Base-by-base conservation (phyloP, 2,113 vertebrate genomes). In the Puffinus mauretanicus region DNA sequence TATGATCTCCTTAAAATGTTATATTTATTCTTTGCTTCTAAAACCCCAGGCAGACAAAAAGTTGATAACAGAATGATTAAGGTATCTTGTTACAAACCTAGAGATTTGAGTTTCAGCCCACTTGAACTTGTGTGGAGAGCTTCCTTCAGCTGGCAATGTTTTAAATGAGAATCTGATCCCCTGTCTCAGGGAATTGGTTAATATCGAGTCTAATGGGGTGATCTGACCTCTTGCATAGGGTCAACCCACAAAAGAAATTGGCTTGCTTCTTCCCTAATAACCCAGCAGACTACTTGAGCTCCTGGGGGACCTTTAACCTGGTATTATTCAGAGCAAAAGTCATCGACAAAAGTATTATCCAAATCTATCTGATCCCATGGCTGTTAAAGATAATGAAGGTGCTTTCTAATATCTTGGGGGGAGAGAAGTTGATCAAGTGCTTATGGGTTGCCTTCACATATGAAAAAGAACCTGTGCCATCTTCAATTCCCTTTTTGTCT, bases 11-110 rank as follows among this genome's bases (percentile, higher is more conserved):
- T 96, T 76, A 72, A 89, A 93, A 82, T 76, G 29, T 76, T 88
- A 40, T 81, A 86, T 96, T 92, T 95, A 93, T 92, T 82, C 24
- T 91, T 96, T 86, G 93, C 61, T 93, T 91, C 82, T 83, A 88
- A 92, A 87, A 40, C 42, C 47, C 16, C 36, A 71, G 86, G 66
- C 65, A 85, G 57, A 57, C 54, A 65, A 82, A 84, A 92, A 90
- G 10, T 85, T 91, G 36, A 58, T 67, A 89, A 72, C 34, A 76
- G 32, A 85, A 73, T 66, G 32, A 80, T 86, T 94, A 80, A 73
- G 14, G 29, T 88, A 44, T 75, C 67, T 82, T 88, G 42, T 73
- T 92, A 47, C 32, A 94, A 94, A 93, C 40, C 17, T 34, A 55
- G 67, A 55, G 54, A 80, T 88, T 54, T 82, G 84, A 88, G 58